phyloP scores from a whole-genome alignment of 2,797 vertebrate species.

The Danio aesculapii region DNA sequence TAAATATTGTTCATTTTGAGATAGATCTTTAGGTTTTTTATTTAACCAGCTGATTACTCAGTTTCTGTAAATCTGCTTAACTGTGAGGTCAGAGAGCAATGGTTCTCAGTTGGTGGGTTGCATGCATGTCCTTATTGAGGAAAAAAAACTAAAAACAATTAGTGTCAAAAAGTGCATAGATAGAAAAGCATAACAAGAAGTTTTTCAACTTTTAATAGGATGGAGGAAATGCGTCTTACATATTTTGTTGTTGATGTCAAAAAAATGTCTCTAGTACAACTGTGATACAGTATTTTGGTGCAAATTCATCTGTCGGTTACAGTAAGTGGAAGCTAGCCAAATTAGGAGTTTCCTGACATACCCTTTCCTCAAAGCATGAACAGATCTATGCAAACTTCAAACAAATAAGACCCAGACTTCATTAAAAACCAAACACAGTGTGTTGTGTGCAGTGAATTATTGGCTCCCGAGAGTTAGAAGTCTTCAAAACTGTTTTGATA shows the following conservation, averaged over 20 bases:
- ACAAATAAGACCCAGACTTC: not conserved
- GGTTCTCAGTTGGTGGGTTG: not conserved
- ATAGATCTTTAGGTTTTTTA: not conserved
- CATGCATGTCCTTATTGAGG: not conserved
- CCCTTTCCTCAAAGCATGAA: not conserved
- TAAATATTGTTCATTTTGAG: not conserved
- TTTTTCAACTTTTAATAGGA: not conserved
- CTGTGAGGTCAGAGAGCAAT: not conserved
- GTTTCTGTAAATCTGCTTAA: not conserved
- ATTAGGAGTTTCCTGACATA: constrained; percentile 1
- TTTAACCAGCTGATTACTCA: not conserved
- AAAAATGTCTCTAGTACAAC: not conserved
- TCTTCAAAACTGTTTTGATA: not conserved
- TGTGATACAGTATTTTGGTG: not conserved
- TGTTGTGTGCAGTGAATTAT: not conserved
- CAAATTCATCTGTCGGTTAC: not conserved
- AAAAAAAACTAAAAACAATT: not conserved
- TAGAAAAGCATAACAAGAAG: not conserved
- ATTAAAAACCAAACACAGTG: constrained; percentile 13
- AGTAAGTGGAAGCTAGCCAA: not conserved
- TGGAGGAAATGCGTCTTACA: not conserved
- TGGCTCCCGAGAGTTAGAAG: not conserved
- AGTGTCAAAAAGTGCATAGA: not conserved
- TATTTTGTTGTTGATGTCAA: not conserved
- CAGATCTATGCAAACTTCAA: not conserved